phyloP scores from a whole-genome alignment of 2,797 vertebrate species.

The Eurystomus glaucurus region DNA sequence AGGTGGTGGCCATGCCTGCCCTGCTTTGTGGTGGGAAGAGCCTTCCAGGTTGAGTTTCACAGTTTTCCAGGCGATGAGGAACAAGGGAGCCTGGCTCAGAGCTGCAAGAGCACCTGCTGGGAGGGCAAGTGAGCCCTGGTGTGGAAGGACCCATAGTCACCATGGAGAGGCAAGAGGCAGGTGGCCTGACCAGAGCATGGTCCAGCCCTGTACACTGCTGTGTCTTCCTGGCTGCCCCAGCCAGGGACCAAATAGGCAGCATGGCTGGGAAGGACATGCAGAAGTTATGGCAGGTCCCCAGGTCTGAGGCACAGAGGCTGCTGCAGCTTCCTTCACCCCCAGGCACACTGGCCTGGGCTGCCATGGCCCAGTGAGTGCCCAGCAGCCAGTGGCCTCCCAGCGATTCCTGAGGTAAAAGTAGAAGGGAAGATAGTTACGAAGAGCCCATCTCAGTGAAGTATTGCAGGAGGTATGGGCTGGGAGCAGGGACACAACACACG shows the following conservation, averaged over 20 bases:
- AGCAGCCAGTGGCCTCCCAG: background rate
- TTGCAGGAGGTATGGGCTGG: too few relatives aligned
- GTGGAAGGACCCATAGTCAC: rapidly evolving
- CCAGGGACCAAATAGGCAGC: background rate
- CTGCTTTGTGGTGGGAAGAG: background rate
- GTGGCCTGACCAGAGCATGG: rapidly evolving
- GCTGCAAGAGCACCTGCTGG: background rate
- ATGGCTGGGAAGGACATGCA: background rate
- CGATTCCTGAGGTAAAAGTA: background rate
- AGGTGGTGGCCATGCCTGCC: rapidly evolving
- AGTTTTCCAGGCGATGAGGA: rapidly evolving
- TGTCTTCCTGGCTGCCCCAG: rapidly evolving
- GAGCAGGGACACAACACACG: too few relatives aligned
- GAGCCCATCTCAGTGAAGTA: rapidly evolving
- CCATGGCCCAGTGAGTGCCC: background rate
- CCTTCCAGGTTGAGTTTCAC: background rate
- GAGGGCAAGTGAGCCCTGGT: background rate
- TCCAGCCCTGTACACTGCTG: background rate
- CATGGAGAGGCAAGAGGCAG: background rate
- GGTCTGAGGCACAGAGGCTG: background rate
- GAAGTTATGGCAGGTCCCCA: background rate
- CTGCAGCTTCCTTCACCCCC: background rate
- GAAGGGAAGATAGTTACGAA: background rate
- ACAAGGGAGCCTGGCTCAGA: rapidly evolving
- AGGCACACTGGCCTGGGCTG: background rate